Conservation (phyloP, 2,797 vertebrate species). For the Cryptoblepharus egeriae region DNA sequence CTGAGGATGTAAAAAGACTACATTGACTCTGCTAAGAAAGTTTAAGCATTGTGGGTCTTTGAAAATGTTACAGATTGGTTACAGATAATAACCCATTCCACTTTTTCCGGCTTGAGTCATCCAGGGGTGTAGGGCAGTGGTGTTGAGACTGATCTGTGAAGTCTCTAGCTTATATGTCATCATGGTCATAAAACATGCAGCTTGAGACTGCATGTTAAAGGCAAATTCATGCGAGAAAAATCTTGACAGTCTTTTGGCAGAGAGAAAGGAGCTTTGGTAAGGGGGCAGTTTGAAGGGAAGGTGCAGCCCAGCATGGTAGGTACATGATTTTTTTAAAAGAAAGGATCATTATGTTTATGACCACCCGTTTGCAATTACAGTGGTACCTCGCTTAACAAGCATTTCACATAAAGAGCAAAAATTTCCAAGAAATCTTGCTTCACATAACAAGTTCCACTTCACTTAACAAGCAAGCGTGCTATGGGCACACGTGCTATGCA, state of each 20-base stretch:
- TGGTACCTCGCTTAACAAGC: no score
- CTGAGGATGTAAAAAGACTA: not conserved
- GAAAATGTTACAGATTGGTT: not conserved
- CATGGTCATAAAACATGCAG: no score
- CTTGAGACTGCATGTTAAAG: not conserved
- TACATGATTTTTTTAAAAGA: not conserved
- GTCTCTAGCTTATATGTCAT: not conserved
- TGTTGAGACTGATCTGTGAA: not conserved
- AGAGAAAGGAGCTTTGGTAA: not conserved
- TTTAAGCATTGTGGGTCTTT: not conserved
- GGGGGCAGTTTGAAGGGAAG: no score
- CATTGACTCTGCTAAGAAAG: not conserved
- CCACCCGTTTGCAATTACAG: not conserved
- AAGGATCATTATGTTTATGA: not conserved
- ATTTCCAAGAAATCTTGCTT: no score
- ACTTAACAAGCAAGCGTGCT: no score
- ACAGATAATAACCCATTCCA: not conserved
- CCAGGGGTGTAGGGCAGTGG: not conserved
- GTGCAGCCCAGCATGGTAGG: not conserved
- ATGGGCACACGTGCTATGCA: no score
- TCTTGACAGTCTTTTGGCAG: not conserved
- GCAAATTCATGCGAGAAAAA: not conserved
- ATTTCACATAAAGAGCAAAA: no score
- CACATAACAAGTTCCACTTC: no score
- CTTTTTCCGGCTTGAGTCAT: not conserved